phyloP scores from a whole-genome alignment of 2,797 vertebrate species.

The Neostethus bicornis region DNA sequence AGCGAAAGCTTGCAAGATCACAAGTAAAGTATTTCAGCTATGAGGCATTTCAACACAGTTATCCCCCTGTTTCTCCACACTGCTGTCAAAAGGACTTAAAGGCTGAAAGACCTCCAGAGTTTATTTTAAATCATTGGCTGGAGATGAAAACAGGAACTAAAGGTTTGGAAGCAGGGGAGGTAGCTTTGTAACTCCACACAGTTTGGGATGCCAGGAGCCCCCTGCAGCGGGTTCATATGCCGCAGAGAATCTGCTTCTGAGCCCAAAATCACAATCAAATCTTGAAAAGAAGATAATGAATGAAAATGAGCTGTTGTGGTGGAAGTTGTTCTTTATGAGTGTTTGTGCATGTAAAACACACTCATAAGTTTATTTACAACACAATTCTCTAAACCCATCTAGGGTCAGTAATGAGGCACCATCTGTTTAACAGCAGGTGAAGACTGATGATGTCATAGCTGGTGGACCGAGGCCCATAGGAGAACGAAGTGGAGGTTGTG shows the following conservation, averaged over 20 bases:
- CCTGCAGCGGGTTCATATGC: constrained; percentile 30
- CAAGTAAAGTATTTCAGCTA: constrained; percentile 11
- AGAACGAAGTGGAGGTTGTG: background rate
- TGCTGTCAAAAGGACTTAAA: background rate
- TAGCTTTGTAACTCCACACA: constrained; percentile 28
- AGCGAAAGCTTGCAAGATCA: constrained; percentile 8
- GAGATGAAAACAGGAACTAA: constrained; percentile 1
- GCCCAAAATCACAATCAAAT: constrained; percentile 24
- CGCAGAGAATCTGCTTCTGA: constrained; percentile 35
- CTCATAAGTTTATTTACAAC: constrained; percentile 29
- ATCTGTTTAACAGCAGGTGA: constrained; percentile 68
- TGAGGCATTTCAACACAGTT: constrained; percentile 1
- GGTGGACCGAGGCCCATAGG: constrained; percentile 23
- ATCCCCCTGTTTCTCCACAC: background rate
- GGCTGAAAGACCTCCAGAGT: background rate
- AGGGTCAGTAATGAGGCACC: constrained; percentile 47
- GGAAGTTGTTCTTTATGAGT: constrained; percentile 6
- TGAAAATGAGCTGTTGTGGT: background rate
- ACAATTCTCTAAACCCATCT: constrained; percentile 24
- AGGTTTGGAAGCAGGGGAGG: constrained; percentile 33
- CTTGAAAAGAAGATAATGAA: constrained; percentile 12
- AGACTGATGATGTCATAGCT: constrained; percentile 60
- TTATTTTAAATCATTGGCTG: constrained; percentile 17
- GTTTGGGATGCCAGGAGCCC: constrained; percentile 32
- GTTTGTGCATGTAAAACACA: constrained; percentile 8